Evolutionary conservation across 2,113 vertebrate species (phyloP).

Genomic region (Paramisgurnus dabryanus): DNA sequence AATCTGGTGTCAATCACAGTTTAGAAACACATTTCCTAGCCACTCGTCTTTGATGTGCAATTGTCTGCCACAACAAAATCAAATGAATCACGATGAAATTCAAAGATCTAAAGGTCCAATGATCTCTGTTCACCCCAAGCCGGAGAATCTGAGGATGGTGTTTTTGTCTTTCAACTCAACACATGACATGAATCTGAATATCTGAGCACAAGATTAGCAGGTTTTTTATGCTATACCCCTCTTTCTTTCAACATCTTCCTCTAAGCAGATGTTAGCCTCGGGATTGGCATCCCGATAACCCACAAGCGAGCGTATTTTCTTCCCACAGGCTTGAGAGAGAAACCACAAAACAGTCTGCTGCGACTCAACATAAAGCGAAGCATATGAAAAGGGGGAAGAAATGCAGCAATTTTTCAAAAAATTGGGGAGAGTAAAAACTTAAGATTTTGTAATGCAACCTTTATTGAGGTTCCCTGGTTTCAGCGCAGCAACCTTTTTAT

Average conservation of each 20-base stretch:
- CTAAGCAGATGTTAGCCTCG: conserved; percentile 80
- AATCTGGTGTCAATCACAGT: conserved; percentile 46
- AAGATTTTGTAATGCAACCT: conserved; percentile 84
- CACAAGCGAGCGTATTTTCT: conserved; percentile 82
- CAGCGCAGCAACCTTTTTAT: conserved; percentile 80
- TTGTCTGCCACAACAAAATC: conserved; percentile 46
- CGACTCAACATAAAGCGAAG: conserved; percentile 81
- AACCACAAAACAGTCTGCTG: conserved; percentile 79
- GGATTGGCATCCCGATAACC: conserved; percentile 78
- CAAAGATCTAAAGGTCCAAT: conserved; percentile 53
- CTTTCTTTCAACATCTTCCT: conserved; percentile 64
- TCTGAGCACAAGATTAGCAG: conserved; percentile 52
- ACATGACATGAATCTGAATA: conserved; percentile 71
- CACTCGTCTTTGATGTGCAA: conserved; percentile 43
- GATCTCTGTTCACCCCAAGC: conserved; percentile 40
- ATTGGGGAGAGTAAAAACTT: conserved; percentile 72
- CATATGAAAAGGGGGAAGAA: conserved; percentile 72
- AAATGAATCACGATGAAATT: conserved; percentile 44
- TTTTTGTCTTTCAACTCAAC: conserved; percentile 55
- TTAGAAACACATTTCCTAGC: conserved; percentile 39
- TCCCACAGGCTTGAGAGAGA: conserved; percentile 79
- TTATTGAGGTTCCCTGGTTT: conserved; percentile 85
- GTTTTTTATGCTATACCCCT: conserved; percentile 49
- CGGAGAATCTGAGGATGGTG: conserved; percentile 31
- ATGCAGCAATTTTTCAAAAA: conserved; percentile 73